Conservation (phyloP, 2,797 vertebrate genomes). For the Bufotes viridis region DNA sequence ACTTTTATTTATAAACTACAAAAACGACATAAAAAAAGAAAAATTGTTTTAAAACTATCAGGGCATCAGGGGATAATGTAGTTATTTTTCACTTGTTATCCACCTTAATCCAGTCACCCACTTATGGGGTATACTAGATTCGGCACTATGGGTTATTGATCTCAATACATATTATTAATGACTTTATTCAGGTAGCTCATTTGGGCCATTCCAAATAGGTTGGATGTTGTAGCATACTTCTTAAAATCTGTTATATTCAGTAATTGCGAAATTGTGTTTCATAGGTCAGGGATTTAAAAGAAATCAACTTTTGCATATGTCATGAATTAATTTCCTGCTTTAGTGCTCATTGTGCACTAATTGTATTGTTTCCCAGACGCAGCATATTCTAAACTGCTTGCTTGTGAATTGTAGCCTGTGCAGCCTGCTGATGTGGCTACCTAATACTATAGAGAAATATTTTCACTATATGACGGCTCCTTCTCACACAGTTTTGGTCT, state of each 20-base stretch:
- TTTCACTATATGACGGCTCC: background rate
- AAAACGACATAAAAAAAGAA: too few relatives aligned
- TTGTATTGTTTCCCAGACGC: constrained; percentile 3
- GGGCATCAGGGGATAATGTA: too few relatives aligned
- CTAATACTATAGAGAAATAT: background rate
- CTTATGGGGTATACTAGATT: too few relatives aligned
- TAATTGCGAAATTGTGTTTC: background rate
- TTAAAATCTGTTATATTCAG: background rate
- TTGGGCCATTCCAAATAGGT: background rate
- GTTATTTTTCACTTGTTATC: too few relatives aligned
- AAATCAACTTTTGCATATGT: background rate
- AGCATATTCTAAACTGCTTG: constrained; percentile 11
- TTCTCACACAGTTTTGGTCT: background rate
- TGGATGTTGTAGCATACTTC: background rate
- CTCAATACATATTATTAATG: too few relatives aligned
- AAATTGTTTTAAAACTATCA: too few relatives aligned
- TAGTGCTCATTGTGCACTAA: constrained; percentile 7
- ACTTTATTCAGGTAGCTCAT: too few relatives aligned
- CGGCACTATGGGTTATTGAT: too few relatives aligned
- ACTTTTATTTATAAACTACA: too few relatives aligned
- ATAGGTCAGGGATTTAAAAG: background rate
- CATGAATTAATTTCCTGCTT: constrained; percentile 3
- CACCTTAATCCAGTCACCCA: too few relatives aligned
- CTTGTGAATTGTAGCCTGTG: background rate
- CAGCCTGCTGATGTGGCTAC: background rate